These are phyloP conservation scores for Apodemus speciosus DNA, from an alignment of 2,113 vertebrate genomes.

Conservation along the genomic window DNA sequence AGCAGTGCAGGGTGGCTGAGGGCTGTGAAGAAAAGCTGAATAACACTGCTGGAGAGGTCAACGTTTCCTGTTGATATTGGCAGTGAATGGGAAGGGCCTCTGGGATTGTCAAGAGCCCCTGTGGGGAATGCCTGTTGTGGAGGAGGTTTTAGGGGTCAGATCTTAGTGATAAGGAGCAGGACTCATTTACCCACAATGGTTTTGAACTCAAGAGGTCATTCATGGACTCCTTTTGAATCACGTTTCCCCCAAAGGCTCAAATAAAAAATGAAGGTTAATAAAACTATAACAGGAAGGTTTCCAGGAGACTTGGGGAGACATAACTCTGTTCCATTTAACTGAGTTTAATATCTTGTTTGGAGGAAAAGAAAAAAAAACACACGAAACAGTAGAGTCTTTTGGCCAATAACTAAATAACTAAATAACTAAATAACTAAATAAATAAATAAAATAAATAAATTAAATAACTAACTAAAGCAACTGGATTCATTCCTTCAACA, in stretches of 20 bases:
- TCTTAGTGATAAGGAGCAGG: background rate
- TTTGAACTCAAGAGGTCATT: conserved; percentile 40
- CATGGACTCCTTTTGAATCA: conserved; percentile 4
- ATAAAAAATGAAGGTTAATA: conserved; percentile 62
- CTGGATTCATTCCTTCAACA: background rate
- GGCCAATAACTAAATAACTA: background rate
- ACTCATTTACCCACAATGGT: conserved; percentile 28
- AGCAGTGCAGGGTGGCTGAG: background rate
- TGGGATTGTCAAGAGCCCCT: background rate
- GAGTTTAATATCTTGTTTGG: conserved; percentile 64
- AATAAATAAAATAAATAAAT: background rate
- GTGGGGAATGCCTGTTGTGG: background rate
- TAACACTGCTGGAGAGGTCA: conserved; percentile 51
- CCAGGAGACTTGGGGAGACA: background rate
- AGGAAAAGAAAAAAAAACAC: conserved; percentile 57
- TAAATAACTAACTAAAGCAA: background rate
- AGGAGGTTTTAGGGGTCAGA: conserved; percentile 10
- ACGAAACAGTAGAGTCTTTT: conserved; percentile 18
- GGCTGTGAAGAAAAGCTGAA: conserved; percentile 52
- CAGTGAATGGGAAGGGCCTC: background rate
- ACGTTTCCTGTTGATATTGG: background rate
- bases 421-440: background rate
- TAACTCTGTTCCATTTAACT: conserved; percentile 62
- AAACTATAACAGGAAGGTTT: conserved; percentile 53
- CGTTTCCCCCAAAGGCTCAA: conserved; percentile 44